Evolutionary conservation across 2,113 vertebrate species (phyloP), one percentile per base, ranked within the genome.

Genomic region (Hippolais icterina): DNA sequence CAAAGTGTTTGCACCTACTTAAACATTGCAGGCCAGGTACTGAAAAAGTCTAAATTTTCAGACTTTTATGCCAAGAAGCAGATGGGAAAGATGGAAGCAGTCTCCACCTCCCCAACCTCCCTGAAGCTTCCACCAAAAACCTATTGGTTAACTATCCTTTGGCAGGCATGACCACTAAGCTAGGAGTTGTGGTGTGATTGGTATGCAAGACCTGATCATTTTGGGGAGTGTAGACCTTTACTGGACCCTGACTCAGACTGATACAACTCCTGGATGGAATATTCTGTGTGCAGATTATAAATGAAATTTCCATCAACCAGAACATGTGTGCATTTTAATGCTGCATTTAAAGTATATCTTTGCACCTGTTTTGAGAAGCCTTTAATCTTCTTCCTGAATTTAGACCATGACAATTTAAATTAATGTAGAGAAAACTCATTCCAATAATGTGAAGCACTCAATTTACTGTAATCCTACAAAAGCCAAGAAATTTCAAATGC

Each of bases 361-460:
- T 66, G 54, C 42, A 92, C 78, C 71, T 95, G 78, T 86, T 97
- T 90, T 80, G 69, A 91, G 93, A 83, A 86, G 70, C 35, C 61
- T 93, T 93, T 96, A 94, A 96, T 95, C 81, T 93, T 96, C 87
- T 78, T 93, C 89, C 80, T 87, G 90, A 96, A 83, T 91, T 96
- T 93, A 86, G 59, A 94, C 63, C 2, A 1, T 86, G 81, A 80
- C 71, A 88, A 88, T 95, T 96, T 90, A 94, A 95, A 96, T 93
- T 93, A 94, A 90, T 27, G 35, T 83, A 60, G 87, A 81, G 64
- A 94, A 97, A 95, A 83, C 75, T 95, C 59, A 71, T 90, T 96
- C 79, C 71, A 83, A 15, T 88, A 93, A 86, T 81, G 35, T 86
- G 93, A 96, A 92, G 75, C 75, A 64, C 94, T 97, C 95, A 97